Percentiles rank a stretch among this genome's conserved stretches.
phyloP scores from a whole-genome alignment of 1,140 invertebrate genomes.

The Psix sp. region DNA sequence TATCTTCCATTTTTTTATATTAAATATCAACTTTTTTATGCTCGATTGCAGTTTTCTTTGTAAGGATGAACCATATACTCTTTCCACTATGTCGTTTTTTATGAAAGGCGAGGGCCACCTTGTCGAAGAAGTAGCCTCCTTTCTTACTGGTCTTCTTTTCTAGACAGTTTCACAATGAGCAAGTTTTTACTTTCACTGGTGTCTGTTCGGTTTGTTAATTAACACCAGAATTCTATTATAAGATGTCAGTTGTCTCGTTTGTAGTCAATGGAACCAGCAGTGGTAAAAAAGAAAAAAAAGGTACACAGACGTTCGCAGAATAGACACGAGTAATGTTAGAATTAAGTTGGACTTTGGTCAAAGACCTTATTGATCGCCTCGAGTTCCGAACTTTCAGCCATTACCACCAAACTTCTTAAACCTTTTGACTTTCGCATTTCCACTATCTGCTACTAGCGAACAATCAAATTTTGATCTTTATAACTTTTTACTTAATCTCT shows the following conservation, averaged over 20 bases:
- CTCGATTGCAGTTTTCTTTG: conserved; percentile 51
- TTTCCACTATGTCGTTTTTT: conserved; percentile 61
- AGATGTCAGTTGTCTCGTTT: conserved; percentile 47
- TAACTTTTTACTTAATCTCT: conserved; percentile 57
- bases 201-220: conserved; percentile 48
- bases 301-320: conserved; percentile 16
- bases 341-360: conserved; percentile 62
- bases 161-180: conserved; percentile 53
- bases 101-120: conserved; percentile 52
- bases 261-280: conserved; percentile 24
- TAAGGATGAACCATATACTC: conserved; percentile 58
- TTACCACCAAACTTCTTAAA: conserved; percentile 57
- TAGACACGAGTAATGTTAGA: conserved; percentile 55
- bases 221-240: conserved; percentile 55
- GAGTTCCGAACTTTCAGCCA: conserved; percentile 53
- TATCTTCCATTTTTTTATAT: conserved; percentile 41
- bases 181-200: conserved; percentile 43
- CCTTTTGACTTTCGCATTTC: conserved; percentile 58
- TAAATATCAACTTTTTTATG: conserved; percentile 25
- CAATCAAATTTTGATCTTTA: conserved; percentile 60
- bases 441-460: conserved; percentile 33
- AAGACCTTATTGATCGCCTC: conserved; percentile 64
- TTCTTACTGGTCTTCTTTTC: conserved; percentile 43
- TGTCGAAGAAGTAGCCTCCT: conserved; percentile 48
- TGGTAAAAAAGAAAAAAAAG: conserved; percentile 13